Evolutionary conservation across 92 coral and sea anemone species (phyloP), one percentile per base, ranked within the genome.

Genomic region (Palythoa heliodiscus): DNA sequence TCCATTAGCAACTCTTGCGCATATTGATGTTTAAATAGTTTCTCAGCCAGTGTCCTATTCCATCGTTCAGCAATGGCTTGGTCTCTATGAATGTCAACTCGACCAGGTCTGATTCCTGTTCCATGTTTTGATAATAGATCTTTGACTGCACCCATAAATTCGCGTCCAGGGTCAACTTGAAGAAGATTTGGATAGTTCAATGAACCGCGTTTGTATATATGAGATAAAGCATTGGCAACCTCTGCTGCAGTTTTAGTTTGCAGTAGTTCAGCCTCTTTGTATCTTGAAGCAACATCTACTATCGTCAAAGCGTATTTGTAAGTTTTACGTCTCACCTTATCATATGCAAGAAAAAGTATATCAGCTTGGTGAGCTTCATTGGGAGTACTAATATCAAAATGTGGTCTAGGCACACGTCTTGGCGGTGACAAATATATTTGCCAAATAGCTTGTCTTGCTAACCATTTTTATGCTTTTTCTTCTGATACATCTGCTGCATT

Each of bases 201-300:
- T 19, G 89, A 81, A 16, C 86, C 24, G 1, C 85, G 82, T 37
- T 54, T 78, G 79, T 79, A 87, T 40, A 78, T 87, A 24, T 24
- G 48, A 14, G 25, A 23, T 6, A 87, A 48, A 40, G 89, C 81
- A 11, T 9, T 39, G 13, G 72, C 80, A 29, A 87, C 86, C 82
- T 87, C 86, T 10, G 16, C 63, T 10, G 64, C 40, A 1, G 24
- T 63, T 71, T 87, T 87, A 0, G 47, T 67, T 13, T 78, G 52
- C 72, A 87, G 40, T 4, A 81, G 89, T 22, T 79, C 53, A 55
- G 86, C 89, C 52, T 78, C 89, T 37, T 86, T 86, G 71, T 67
- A 77, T 17, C 78, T 70, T n/a, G 71, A 40, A 11, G 84, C 75
- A 11, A 76, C 89, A 48, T 86, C 89, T 8, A 86, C 74, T 15